A percentile compares a stretch with the other conserved stretches of the same genome.
Evolutionary conservation across 2,888 invertebrate genomes (phyloP).

Genomic region (Zaprionus obscuricornis): DNA sequence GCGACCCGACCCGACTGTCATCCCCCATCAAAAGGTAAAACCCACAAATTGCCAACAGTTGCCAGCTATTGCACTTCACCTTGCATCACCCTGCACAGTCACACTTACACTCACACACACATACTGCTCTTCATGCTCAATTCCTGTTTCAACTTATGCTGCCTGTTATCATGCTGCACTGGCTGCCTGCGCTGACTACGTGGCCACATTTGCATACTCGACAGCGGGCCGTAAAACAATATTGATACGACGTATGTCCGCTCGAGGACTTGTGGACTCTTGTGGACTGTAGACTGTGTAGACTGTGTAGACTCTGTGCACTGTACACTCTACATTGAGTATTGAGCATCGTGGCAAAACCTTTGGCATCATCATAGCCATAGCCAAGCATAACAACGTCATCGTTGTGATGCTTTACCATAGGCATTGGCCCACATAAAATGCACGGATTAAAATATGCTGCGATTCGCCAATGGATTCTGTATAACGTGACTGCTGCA

Average conservation of each 20-base stretch:
- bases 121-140: no score
- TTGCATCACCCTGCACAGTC: background rate
- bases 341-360: background rate
- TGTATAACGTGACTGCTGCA: slow-evolving; percentile 15
- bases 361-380: slow-evolving; percentile 25
- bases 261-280: slow-evolving; percentile 10
- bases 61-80: slow-evolving; percentile 12
- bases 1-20: slow-evolving; percentile 10
- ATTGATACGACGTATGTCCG: slow-evolving; percentile 60
- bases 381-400: slow-evolving; percentile 34
- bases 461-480: slow-evolving; percentile 22
- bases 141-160: no score
- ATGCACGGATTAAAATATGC: slow-evolving; percentile 60
- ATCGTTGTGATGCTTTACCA: slow-evolving; percentile 29
- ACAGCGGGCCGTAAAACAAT: slow-evolving; percentile 60
- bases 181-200: slow-evolving; percentile 32
- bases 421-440: slow-evolving; percentile 50
- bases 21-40: slow-evolving; percentile 28
- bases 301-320: no score
- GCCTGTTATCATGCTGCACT: slow-evolving; percentile 7
- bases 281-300: background rate
- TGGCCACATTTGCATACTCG: slow-evolving; percentile 59
- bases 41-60: slow-evolving; percentile 42
- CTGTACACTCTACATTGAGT: no score
- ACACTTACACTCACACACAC: no score